A percentile compares a stretch with the other conserved stretches of the same genome.
These are phyloP conservation scores for Lasioglossum figueresi DNA, from an alignment of 2,888 invertebrate genomes.

Conservation along the genomic window DNA sequence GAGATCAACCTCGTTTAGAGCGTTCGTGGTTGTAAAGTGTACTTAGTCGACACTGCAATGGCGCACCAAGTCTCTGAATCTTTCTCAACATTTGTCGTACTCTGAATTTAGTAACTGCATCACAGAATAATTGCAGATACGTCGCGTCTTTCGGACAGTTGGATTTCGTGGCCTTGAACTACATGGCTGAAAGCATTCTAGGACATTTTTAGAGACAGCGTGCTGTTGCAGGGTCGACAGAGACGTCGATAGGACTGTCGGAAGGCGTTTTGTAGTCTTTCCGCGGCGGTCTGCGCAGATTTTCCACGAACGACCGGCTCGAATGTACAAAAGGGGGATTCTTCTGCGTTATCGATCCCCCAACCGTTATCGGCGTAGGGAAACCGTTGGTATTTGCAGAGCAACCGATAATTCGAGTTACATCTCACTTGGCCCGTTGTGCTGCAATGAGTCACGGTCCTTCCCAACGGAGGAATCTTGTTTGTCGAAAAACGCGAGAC, in stretches of 20 bases:
- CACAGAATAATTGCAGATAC: neutral
- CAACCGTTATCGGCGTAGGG: conserved; percentile 72
- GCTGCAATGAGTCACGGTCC: conserved; percentile 55
- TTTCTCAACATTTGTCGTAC: neutral
- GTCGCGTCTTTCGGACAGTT: neutral
- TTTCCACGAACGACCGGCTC: conserved; percentile 1
- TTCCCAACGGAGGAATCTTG: conserved; percentile 27
- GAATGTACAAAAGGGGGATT: conserved; percentile 25
- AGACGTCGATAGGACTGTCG: neutral
- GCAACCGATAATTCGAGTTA: conserved; percentile 61
- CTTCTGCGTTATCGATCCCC: conserved; percentile 59
- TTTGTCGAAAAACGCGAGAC: conserved; percentile 63
- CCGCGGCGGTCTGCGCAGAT: neutral
- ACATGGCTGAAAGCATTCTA: neutral
- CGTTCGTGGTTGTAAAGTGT: neutral
- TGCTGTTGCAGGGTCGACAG: neutral
- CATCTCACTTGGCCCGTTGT: conserved; percentile 58
- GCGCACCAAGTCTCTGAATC: neutral
- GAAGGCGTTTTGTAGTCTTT: neutral
- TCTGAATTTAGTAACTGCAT: neutral
- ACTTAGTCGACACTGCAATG: neutral
- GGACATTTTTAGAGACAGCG: neutral
- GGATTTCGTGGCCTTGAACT: neutral
- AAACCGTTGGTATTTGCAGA: conserved; percentile 74
- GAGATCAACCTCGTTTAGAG: neutral